Percentiles rank a stretch among this genome's conserved stretches.
These are phyloP conservation scores for Spialia ferax DNA, from an alignment of 2,888 invertebrate species.

Conservation along the genomic window DNA sequence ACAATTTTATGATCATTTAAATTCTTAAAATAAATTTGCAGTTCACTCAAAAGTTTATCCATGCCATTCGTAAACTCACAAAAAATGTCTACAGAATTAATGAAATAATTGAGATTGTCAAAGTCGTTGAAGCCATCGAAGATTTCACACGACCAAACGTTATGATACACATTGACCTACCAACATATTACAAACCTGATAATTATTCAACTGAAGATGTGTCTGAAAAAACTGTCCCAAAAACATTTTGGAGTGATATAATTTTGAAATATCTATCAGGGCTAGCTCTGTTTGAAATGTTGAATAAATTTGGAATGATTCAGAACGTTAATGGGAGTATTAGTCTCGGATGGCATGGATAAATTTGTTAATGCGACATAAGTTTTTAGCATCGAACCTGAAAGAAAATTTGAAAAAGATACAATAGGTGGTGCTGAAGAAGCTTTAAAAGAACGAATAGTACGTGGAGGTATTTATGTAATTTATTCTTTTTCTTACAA, in stretches of 20 bases:
- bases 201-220: conserved; percentile 31
- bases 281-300: conserved; percentile 45
- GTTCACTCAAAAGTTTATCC: conserved; percentile 41
- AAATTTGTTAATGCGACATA: conserved; percentile 49
- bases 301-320: conserved; percentile 50
- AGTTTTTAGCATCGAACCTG: conserved; percentile 51
- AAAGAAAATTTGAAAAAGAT: conserved; percentile 1
- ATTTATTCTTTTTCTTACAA: not conserved
- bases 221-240: conserved; percentile 22
- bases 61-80: conserved; percentile 45
- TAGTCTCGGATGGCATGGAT: conserved; percentile 49
- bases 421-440: not conserved
- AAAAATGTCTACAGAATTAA: conserved; percentile 31
- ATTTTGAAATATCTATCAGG: conserved; percentile 52
- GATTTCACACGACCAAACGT: conserved; percentile 50
- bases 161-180: conserved; percentile 51
- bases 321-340: conserved; percentile 43
- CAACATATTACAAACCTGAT: conserved; percentile 52
- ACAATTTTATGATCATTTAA: not conserved
- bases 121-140: conserved; percentile 51
- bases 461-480: conserved; percentile 14
- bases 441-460: conserved; percentile 1
- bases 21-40: not conserved
- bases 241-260: conserved; percentile 47
- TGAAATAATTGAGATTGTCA: conserved; percentile 47